Base-by-base conservation (phyloP, 2,888 invertebrate genomes). In the Erannis defoliaria region DNA sequence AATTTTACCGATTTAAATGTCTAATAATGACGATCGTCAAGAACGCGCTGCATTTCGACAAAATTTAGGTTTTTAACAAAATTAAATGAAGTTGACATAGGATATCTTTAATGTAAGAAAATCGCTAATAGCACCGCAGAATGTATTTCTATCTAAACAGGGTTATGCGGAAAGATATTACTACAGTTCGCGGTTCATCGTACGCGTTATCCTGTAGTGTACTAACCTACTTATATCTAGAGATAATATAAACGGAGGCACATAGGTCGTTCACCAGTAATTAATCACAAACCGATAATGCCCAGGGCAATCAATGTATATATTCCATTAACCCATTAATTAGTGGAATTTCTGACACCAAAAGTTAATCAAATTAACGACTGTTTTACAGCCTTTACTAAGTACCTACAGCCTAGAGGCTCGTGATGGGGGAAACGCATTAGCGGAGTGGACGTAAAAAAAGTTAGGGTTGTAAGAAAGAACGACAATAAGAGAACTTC, bases 231-330 rank as follows among this genome's bases (percentile, higher is more conserved):
- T 5, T 14, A 35, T 35, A 35, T 4, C 14, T 31, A 12, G 48
- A 48, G 49, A 35, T 4, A 35, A 40, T 31, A 18, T 35, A 43
- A 38, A 37, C 21, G 18, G 2, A n/a, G 19, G n/a, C 43, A 61
- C 45, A 18, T 46, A 51, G 55, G 55, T 46, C 56, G 19, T 42
- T 40, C 40, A 46, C 38, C 35, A 42, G 5, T 40, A 51, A 46
- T 62, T 46, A 62, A 40, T 56, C 62, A 51, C 46, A 46, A 62
- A 19, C 51, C 62, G 33, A 62, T 53, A 62, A 62, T 55, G 43
- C 9, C 29, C 40, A 2, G 37, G 29, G 18, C 55, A 45, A 42
- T 51, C 51, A 40, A 56, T 46, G 40, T n/a, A n/a, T n/a, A n/a
- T 56, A 46, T 51, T 35, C 40, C 50, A 55, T 51, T 55, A 55